Evolutionary conservation across 1,140 invertebrate genomes (phyloP).

Genomic region (Polypedilum vanderplanki): DNA sequence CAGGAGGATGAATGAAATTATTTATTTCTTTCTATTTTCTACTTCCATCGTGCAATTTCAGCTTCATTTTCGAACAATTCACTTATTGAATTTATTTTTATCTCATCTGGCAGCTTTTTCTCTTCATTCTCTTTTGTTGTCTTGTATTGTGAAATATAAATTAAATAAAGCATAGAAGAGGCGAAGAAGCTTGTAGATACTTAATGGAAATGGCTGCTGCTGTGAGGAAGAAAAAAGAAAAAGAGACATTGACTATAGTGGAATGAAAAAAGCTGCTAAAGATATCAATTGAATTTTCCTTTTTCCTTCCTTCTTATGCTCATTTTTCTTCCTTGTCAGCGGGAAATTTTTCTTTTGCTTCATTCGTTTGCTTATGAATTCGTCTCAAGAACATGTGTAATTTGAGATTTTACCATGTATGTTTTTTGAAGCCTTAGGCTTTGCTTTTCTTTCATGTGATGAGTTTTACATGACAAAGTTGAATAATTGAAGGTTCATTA

Average conservation of each 20-base stretch:
- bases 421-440: too few relatives aligned
- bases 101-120: constrained; percentile 11
- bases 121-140: background rate
- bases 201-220: background rate
- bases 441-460: too few relatives aligned
- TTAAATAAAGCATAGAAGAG: background rate
- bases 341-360: background rate
- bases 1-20: constrained; percentile 9
- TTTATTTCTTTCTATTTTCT: constrained; percentile 6
- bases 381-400: background rate
- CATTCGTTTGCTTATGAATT: background rate
- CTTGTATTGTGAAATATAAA: background rate
- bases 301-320: background rate
- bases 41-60: background rate
- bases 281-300: constrained; percentile 19
- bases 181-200: background rate
- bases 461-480: too few relatives aligned
- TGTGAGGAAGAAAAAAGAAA: background rate
- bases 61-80: background rate
- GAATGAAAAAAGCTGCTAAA: constrained; percentile 9
- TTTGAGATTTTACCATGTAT: background rate
- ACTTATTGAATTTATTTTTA: constrained; percentile 15
- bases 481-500: too few relatives aligned
- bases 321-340: constrained; percentile 1
- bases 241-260: background rate